phyloP scores from a whole-genome alignment of 2,797 vertebrate species.

The Odontamblyopus lacepedii region DNA sequence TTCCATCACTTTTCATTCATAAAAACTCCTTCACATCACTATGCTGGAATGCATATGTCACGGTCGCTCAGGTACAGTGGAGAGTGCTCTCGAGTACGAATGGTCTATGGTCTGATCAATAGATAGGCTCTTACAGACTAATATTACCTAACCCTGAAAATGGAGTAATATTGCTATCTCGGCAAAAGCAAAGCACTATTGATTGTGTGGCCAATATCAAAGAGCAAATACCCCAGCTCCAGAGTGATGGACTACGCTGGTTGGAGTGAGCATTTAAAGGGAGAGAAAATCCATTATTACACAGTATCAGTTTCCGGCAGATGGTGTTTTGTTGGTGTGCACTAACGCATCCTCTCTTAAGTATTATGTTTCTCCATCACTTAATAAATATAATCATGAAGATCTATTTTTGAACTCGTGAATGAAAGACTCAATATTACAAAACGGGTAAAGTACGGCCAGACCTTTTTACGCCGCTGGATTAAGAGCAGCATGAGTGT shows the following conservation, averaged over 20 bases:
- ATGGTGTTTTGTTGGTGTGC: conserved; percentile 40
- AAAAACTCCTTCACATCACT: background rate
- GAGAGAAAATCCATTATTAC: conserved; percentile 57
- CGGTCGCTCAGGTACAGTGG: background rate
- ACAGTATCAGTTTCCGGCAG: conserved; percentile 52
- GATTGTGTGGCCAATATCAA: conserved; percentile 74
- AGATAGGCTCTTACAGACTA: conserved; percentile 65
- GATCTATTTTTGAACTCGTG: conserved; percentile 24
- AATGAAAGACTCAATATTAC: conserved; percentile 8
- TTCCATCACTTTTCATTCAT: background rate
- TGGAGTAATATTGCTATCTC: conserved; percentile 72
- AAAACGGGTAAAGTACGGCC: background rate
- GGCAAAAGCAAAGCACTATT: conserved; percentile 67
- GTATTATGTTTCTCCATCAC: conserved; percentile 44
- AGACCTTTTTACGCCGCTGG: background rate
- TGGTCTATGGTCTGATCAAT: conserved; percentile 60
- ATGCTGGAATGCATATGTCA: background rate
- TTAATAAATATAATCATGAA: conserved; percentile 29
- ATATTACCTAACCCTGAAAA: conserved; percentile 73
- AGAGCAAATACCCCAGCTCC: conserved; percentile 62
- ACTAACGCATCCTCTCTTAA: conserved; percentile 39
- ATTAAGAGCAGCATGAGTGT: background rate
- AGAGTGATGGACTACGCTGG: conserved; percentile 53
- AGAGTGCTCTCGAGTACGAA: conserved; percentile 27
- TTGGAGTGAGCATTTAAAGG: conserved; percentile 60